These are phyloP conservation scores for Tetrao urogallus DNA, from an alignment of 2,113 vertebrate species.

Conservation along the genomic window DNA sequence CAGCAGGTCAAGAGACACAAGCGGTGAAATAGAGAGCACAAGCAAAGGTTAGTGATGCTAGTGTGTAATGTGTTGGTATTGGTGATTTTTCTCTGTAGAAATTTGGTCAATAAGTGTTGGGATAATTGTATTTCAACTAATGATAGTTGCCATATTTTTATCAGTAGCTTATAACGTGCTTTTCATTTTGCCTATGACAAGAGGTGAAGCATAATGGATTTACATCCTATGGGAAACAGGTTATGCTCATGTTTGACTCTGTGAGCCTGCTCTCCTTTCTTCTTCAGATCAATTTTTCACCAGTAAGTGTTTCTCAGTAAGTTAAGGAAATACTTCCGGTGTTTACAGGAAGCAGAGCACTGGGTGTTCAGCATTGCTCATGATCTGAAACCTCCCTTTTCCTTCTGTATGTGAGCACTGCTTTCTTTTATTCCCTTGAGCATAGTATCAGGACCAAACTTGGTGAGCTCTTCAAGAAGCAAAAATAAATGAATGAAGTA, in stretches of 20 bases:
- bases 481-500: slow-evolving; percentile 66
- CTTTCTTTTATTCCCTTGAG: slow-evolving; percentile 54
- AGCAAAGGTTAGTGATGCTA: fast-evolving
- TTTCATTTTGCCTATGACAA: not conserved
- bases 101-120: not conserved
- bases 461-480: slow-evolving; percentile 39
- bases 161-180: not conserved
- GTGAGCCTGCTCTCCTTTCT: not conserved
- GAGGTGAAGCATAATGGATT: not conserved
- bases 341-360: not conserved
- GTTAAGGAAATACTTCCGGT: not conserved
- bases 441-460: slow-evolving; percentile 13
- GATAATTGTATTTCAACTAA: not conserved
- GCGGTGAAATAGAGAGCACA: not conserved
- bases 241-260: not conserved
- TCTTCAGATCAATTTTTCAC: not conserved
- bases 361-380: not conserved
- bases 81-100: not conserved
- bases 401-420: not conserved
- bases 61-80: fast-evolving
- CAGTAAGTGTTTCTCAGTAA: not conserved
- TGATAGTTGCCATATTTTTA: not conserved
- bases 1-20: fast-evolving
- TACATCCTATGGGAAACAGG: not conserved
- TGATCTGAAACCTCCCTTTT: not conserved